Percentiles rank a stretch among this genome's conserved stretches.
These are phyloP conservation scores for Porphyrio hochstetteri DNA, from an alignment of 2,113 vertebrate species.

Conservation along the genomic window DNA sequence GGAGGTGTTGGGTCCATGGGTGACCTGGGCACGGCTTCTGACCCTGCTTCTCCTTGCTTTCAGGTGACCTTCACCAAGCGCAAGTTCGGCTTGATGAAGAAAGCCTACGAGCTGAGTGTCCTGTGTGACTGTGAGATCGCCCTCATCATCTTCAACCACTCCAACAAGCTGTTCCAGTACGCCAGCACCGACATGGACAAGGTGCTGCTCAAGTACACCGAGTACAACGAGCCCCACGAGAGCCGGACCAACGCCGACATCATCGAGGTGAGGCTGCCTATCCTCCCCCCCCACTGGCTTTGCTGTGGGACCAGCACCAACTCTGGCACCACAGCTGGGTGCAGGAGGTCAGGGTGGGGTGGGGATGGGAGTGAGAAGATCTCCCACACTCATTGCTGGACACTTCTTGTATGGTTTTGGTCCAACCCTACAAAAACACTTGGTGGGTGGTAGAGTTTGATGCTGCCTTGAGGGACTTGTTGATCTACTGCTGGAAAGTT, in stretches of 20 bases:
- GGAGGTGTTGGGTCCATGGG: not conserved
- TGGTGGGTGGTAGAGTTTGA: rapidly evolving
- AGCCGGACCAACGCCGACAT: constrained; percentile 94
- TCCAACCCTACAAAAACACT: not conserved
- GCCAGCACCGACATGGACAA: constrained; percentile 98
- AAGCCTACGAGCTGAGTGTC: constrained; percentile 94
- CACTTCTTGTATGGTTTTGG: not conserved
- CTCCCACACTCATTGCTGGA: rapidly evolving
- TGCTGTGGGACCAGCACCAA: not conserved
- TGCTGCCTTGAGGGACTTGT: not conserved
- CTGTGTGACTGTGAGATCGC: constrained; percentile 75
- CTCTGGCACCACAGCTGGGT: rapidly evolving
- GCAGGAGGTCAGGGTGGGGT: not conserved
- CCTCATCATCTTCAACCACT: constrained; percentile 84
- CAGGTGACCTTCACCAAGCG: constrained; percentile 84
- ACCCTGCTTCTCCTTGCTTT: not conserved
- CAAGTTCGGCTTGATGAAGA: constrained; percentile 99
- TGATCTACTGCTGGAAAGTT: rapidly evolving
- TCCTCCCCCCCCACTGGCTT: not conserved
- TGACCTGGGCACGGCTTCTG: rapidly evolving
- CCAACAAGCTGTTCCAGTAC: constrained; percentile 97
- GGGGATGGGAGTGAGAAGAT: not conserved
- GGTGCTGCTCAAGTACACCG: constrained; percentile 94
- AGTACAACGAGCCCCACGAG: constrained; percentile 95
- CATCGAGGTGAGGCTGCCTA: constrained; percentile 82